A percentile compares a stretch with the other conserved stretches of the same genome.
Conservation (phyloP, 2,888 invertebrate genomes). For the Nymphalis polychloros region DNA sequence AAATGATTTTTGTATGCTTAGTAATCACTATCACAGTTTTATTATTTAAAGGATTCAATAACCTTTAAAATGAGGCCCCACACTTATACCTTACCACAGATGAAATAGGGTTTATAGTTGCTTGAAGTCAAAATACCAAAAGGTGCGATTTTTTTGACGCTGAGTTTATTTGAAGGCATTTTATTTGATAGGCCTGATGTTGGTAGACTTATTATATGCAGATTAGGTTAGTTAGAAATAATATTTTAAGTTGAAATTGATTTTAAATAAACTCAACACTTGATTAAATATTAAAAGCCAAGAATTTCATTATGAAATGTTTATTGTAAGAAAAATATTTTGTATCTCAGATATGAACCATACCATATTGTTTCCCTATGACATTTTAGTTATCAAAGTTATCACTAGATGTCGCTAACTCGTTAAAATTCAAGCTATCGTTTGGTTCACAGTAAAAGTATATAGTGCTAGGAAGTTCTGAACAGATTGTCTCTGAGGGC, state of each 20-base stretch:
- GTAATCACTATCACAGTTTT: no score
- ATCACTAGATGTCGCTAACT: slow-evolving; percentile 21
- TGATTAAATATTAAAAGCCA: no score
- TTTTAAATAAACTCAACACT: background rate
- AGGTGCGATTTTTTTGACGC: no score
- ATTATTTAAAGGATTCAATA: no score
- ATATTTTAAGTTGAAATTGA: background rate
- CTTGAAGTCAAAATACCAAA: no score
- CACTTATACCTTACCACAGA: no score
- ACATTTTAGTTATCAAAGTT: background rate
- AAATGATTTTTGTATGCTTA: no score
- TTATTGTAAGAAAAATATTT: background rate
- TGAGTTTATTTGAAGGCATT: slow-evolving; percentile 84
- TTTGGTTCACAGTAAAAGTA: background rate
- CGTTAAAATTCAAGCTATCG: slow-evolving; percentile 8
- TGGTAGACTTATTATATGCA: slow-evolving; percentile 86
- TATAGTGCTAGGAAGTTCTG: background rate
- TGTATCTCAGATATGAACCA: background rate
- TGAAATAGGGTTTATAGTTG: no score
- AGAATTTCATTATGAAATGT: background rate
- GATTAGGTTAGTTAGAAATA: slow-evolving; percentile 77
- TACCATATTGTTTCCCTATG: no score
- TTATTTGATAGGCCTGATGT: slow-evolving; percentile 73
- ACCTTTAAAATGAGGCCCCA: no score
- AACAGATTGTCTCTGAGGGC: no score